Evolutionary conservation across 1,140 invertebrate genomes (phyloP).

Genomic region (Arctopsyche grandis): DNA sequence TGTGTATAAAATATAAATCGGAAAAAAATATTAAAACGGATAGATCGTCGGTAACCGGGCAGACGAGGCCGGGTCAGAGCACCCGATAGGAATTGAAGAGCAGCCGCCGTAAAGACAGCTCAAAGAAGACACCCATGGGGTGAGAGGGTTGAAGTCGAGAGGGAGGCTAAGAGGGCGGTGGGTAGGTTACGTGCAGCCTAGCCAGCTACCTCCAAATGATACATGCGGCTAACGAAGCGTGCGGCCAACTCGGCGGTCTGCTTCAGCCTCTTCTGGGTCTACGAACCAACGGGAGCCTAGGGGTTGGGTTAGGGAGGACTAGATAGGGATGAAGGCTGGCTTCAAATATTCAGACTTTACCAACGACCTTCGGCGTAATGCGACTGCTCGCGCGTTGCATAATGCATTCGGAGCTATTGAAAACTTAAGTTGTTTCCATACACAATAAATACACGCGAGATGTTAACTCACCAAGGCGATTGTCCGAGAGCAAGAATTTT

Average conservation of each 20-base stretch:
- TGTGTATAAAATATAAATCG: background rate
- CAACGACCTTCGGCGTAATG: background rate
- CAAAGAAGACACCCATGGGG: slow-evolving; percentile 1
- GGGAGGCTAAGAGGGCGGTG: background rate
- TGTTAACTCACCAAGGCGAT: background rate
- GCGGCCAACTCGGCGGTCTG: slow-evolving; percentile 44
- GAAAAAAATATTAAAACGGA: no score
- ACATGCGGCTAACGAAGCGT: slow-evolving; percentile 44
- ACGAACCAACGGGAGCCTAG: background rate
- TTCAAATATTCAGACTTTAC: no score
- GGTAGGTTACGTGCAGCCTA: slow-evolving; percentile 23
- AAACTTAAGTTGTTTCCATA: background rate
- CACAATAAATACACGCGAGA: background rate
- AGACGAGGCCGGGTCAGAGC: slow-evolving; percentile 1
- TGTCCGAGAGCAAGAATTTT: background rate
- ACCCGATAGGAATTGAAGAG: slow-evolving; percentile 40
- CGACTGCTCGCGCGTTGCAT: background rate
- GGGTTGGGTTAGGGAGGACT: background rate
- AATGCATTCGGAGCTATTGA: background rate
- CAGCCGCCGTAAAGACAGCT: slow-evolving; percentile 25
- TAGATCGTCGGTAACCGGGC: background rate
- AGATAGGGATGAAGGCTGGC: background rate
- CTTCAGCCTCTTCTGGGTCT: background rate
- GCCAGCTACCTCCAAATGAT: slow-evolving; percentile 27
- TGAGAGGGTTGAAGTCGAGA: background rate